Evolutionary conservation across 92 coral and sea anemone species (phyloP), one percentile per base, ranked within the genome.

Genomic region (Porites rus): DNA sequence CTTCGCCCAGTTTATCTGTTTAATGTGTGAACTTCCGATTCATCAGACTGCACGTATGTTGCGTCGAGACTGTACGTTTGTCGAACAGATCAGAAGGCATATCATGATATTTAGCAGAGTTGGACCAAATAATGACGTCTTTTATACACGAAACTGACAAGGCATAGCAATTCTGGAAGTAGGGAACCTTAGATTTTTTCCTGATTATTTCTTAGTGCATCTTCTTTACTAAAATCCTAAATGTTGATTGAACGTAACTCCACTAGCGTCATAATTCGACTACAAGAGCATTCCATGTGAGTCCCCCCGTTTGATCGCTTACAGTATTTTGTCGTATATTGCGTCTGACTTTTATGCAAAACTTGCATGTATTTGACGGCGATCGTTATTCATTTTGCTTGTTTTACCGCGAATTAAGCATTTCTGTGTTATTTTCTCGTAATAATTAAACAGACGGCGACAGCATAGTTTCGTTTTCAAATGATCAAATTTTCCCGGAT

Each of bases 261-360:
- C 51, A 51, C 65, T 16, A 51, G 60, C 51, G 43, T 20, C 46
- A 1, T 25, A 66, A 51, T 14, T 9, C 58, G 28, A 16, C 21
- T 31, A 13, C 31, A 66, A 68, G 7, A 80, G 65, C 28, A 17
- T 67, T 24, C 53, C 38, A 14, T 20, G 17, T 14, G 52, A 67
- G 5, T 69, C 21, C 10, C 28, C 28, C 76, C 65, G 69, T 22
- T 68, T 80, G 67, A 80, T 69, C 66, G 54, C 56, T 9, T 21
- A 38, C 80, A 6, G 84, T 51, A 76, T 76, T 76, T 65, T 38
- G 31, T 60, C 68, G 80, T 25, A 76, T 65, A 65, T 56, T 79
- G 18, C 24, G 56, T 11, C 50, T 64, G 60, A 19, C 19, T 59
- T 65, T 51, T 43, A 46, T 5, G 8, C 24, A 18, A 52, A 46